phyloP scores from a whole-genome alignment of 2,113 vertebrate species.

The Verasper variegatus region DNA sequence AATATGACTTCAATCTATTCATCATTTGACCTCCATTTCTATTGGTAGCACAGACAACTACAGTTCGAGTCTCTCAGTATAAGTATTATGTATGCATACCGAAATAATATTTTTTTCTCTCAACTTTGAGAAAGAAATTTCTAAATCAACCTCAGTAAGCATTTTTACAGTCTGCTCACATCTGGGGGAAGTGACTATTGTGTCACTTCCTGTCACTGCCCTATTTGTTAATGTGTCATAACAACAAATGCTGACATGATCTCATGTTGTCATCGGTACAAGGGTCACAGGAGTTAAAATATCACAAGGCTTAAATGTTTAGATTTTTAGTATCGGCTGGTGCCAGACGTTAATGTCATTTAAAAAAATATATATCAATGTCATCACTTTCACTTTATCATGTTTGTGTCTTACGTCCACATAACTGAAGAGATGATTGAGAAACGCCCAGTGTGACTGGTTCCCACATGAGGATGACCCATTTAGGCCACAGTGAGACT shows the following conservation, averaged over 20 bases:
- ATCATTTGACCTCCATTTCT: too few relatives aligned
- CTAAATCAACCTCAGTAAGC: not conserved
- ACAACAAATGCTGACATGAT: not conserved
- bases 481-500: slow-evolving; percentile 78
- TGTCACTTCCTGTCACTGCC: slow-evolving; percentile 38
- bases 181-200: slow-evolving; percentile 29
- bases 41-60: too few relatives aligned
- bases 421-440: slow-evolving; percentile 34
- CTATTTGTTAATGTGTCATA: slow-evolving; percentile 18
- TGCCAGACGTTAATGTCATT: not conserved
- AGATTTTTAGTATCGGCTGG: not conserved
- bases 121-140: not conserved
- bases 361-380: not conserved
- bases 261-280: not conserved
- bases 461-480: slow-evolving; percentile 75
- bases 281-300: not conserved
- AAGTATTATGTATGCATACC: too few relatives aligned
- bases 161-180: not conserved
- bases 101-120: too few relatives aligned
- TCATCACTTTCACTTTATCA: not conserved
- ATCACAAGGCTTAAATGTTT: not conserved
- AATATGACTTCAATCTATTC: too few relatives aligned
- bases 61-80: too few relatives aligned
- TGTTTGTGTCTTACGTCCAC: not conserved
- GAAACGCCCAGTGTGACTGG: slow-evolving; percentile 41